Percentiles rank a stretch among this genome's conserved stretches.
Evolutionary conservation across 2,888 invertebrate species (phyloP).

Genomic region (Leucoptera coffeella): DNA sequence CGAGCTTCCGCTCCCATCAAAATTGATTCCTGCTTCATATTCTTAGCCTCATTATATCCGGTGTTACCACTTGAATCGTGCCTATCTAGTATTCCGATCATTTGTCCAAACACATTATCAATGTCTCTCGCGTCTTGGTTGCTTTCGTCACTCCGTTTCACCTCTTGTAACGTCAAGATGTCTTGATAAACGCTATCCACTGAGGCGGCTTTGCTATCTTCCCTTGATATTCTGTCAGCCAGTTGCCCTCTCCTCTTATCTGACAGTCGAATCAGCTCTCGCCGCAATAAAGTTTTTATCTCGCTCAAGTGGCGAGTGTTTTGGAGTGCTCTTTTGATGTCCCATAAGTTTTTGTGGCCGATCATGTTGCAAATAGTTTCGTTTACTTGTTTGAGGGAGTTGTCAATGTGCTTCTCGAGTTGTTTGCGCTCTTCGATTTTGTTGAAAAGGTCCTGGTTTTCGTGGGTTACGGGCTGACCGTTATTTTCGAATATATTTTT

Average conservation of each 20-base stretch:
- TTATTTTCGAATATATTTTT: too few species aligned
- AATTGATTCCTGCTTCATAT: too few species aligned
- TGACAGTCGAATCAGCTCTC: constrained; percentile 19
- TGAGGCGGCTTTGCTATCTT: constrained; percentile 10
- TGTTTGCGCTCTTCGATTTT: too few species aligned
- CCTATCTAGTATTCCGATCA: constrained; percentile 6
- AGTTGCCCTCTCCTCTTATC: constrained; percentile 13
- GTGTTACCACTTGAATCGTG: too few species aligned
- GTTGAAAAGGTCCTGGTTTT: too few species aligned
- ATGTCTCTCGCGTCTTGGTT: constrained; percentile 12
- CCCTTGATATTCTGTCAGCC: constrained; percentile 9
- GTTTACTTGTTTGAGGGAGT: constrained; percentile 11
- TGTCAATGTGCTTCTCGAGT: constrained; percentile 8
- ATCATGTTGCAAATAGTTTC: constrained; percentile 11
- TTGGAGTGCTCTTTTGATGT: constrained; percentile 12
- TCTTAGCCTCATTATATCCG: too few species aligned
- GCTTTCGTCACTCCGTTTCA: constrained; percentile 14
- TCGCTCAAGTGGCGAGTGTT: constrained; percentile 16
- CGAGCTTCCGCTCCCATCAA: too few species aligned
- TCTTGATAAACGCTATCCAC: constrained; percentile 15
- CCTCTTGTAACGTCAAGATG: constrained; percentile 16
- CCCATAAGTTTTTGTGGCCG: constrained; percentile 9
- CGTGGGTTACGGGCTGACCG: too few species aligned
- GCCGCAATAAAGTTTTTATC: constrained; percentile 16
- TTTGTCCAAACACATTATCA: constrained; percentile 14